phyloP scores from a whole-genome alignment of 2,797 vertebrate species.

The Hippopotamyrus pictus region DNA sequence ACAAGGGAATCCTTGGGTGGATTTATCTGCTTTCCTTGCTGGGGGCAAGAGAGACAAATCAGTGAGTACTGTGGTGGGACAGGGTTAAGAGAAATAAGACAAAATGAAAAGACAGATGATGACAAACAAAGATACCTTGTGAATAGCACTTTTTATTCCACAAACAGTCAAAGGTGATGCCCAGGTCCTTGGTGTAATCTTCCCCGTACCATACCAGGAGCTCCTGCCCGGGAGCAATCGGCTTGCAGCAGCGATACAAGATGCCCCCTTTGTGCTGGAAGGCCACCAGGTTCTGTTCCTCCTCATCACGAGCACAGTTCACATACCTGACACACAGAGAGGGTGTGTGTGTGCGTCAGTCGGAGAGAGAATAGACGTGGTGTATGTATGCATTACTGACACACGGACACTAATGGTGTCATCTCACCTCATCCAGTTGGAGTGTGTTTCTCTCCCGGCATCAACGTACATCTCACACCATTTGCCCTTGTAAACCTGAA shows the following conservation, averaged over 20 bases:
- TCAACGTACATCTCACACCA: conserved; percentile 48
- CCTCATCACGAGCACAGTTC: no score
- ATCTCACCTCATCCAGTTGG: conserved; percentile 60
- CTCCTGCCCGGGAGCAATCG: no score
- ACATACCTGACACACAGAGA: conserved; percentile 43
- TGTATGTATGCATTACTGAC: background rate
- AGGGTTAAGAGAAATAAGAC: background rate
- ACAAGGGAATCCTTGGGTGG: background rate
- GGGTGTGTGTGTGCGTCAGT: no score
- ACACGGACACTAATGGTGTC: background rate
- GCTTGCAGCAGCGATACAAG: no score
- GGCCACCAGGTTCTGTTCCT: conserved; percentile 40
- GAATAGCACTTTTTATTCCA: background rate
- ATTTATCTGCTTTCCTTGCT: background rate
- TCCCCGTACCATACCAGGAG: no score
- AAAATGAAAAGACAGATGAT: background rate
- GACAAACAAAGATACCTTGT: background rate
- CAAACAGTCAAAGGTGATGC: no score
- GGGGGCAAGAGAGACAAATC: background rate
- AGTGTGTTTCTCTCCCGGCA: conserved; percentile 42
- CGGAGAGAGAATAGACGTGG: background rate
- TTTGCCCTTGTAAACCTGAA: conserved; percentile 48
- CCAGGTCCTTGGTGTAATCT: no score
- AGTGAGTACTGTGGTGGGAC: background rate
- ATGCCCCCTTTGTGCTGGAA: no score